Conservation (phyloP, 1,140 invertebrate genomes). For the Acromyrmex charruanus region DNA sequence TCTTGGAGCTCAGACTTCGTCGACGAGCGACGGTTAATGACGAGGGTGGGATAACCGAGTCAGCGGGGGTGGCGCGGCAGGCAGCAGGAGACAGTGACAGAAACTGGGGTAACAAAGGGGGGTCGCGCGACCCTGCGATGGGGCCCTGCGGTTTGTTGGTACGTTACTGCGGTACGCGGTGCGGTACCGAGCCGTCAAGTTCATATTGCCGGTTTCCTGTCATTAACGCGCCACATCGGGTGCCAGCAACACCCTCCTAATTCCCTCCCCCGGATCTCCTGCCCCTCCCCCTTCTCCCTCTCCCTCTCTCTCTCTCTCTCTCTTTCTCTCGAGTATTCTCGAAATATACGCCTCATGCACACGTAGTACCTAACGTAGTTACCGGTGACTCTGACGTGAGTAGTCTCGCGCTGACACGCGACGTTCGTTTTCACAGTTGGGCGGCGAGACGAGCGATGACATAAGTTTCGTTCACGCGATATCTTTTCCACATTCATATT, state of each 20-base stretch:
- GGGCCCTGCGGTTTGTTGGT: conserved; percentile 79
- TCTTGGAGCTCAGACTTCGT: conserved; percentile 23
- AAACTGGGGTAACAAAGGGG: conserved; percentile 29
- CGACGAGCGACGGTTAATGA: conserved; percentile 49
- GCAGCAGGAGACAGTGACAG: conserved; percentile 51
- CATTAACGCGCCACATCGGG: conserved; percentile 84
- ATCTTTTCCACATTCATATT: not conserved
- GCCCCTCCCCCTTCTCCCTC: too few relatives aligned
- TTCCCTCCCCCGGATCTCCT: not conserved
- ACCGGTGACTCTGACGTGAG: conserved; percentile 53
- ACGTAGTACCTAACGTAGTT: conserved; percentile 56
- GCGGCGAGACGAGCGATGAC: conserved; percentile 19
- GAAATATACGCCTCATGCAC: conserved; percentile 58
- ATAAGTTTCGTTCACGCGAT: conserved; percentile 1
- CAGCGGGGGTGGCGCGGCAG: conserved; percentile 28
- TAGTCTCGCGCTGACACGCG: conserved; percentile 49
- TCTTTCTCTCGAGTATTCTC: conserved; percentile 27
- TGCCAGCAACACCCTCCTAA: conserved; percentile 49
- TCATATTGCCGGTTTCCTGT: conserved; percentile 87
- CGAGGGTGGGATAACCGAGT: conserved; percentile 39
- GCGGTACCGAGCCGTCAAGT: conserved; percentile 85
- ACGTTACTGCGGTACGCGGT: conserved; percentile 79
- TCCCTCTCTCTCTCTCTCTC: not conserved
- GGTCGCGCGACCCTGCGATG: conserved; percentile 46
- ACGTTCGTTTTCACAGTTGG: conserved; percentile 49